Evolutionary conservation across 2,888 invertebrate genomes (phyloP).

Genomic region (Acleris cristana): DNA sequence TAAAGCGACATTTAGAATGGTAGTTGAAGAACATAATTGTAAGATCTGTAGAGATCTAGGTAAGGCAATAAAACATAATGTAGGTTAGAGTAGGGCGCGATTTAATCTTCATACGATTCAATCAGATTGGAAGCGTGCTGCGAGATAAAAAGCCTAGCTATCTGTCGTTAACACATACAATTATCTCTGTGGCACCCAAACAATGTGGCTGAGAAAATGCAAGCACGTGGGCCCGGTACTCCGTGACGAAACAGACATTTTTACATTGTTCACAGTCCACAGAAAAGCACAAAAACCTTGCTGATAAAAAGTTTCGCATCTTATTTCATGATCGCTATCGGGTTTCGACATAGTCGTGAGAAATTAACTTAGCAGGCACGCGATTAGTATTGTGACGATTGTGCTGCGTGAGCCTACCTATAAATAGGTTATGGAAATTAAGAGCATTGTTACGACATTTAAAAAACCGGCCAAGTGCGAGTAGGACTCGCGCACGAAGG

Average conservation of each 20-base stretch:
- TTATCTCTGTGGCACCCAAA: background rate
- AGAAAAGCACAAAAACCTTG: slow-evolving; percentile 51
- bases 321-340: slow-evolving; percentile 63
- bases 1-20: too few relatives aligned
- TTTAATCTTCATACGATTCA: slow-evolving; percentile 2
- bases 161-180: background rate
- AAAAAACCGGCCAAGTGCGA: background rate
- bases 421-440: slow-evolving; percentile 16
- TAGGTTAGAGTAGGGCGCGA: background rate
- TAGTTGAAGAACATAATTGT: too few relatives aligned
- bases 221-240: slow-evolving; percentile 18
- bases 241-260: slow-evolving; percentile 32
- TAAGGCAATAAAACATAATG: too few relatives aligned
- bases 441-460: slow-evolving; percentile 11
- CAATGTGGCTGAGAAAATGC: slow-evolving; percentile 1
- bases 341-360: slow-evolving; percentile 69
- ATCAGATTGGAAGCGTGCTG: too few relatives aligned
- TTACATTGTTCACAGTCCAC: slow-evolving; percentile 52
- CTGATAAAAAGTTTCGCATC: slow-evolving; percentile 66
- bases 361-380: slow-evolving; percentile 46
- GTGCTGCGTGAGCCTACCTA: slow-evolving; percentile 15
- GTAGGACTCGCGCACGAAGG: too few relatives aligned
- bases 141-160: background rate
- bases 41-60: too few relatives aligned
- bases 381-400: slow-evolving; percentile 22